Evolutionary conservation across 1,140 invertebrate species (phyloP).

Genomic region (Hylaeus anthracinus): DNA sequence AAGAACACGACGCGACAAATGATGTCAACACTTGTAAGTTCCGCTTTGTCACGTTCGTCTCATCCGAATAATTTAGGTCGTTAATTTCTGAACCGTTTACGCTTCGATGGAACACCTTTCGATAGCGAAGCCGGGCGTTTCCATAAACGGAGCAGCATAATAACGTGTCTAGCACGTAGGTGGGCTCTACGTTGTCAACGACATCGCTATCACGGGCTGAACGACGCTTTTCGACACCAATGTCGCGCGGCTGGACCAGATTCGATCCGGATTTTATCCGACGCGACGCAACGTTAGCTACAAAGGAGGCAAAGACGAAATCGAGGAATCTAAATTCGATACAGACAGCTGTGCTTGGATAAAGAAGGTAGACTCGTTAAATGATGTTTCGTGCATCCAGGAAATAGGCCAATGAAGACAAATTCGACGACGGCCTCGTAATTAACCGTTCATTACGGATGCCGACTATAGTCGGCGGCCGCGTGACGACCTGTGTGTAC

Average conservation of each 20-base stretch:
- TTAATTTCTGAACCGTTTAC: neutral
- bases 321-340: too few relatives aligned
- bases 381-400: too few relatives aligned
- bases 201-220: neutral
- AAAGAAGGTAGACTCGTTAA: too few relatives aligned
- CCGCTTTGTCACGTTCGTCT: neutral
- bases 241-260: slow-evolving; percentile 17
- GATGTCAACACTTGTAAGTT: neutral
- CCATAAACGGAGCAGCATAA: neutral
- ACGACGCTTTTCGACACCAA: slow-evolving; percentile 12
- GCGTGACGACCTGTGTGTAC: too few relatives aligned
- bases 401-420: too few relatives aligned
- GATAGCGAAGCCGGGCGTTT: neutral
- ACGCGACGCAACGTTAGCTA: too few relatives aligned
- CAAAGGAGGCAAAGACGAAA: too few relatives aligned
- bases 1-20: neutral
- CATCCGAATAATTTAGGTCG: neutral
- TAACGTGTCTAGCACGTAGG: neutral
- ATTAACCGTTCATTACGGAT: too few relatives aligned
- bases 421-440: too few relatives aligned
- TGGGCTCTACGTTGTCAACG: neutral
- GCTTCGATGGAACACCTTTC: neutral
- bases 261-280: neutral
- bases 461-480: too few relatives aligned
- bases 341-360: too few relatives aligned